Conservation (phyloP, 2,113 vertebrate genomes). For the Solea solea region DNA sequence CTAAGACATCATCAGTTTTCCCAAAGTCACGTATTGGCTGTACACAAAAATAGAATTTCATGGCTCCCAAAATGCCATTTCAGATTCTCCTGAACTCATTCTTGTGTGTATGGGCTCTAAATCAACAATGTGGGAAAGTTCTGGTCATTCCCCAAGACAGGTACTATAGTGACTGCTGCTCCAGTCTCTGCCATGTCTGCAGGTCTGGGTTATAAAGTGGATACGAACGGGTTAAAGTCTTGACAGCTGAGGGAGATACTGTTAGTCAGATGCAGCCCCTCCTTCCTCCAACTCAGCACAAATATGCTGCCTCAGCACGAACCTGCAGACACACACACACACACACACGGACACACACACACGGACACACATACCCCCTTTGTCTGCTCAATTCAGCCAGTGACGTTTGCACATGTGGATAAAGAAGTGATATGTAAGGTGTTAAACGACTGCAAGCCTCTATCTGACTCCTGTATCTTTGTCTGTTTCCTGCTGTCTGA, state of each 20-base stretch:
- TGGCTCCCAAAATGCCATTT: too few species aligned
- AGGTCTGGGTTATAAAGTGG: conserved; percentile 5
- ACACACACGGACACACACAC: conserved; percentile 17
- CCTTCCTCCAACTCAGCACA: conserved; percentile 51
- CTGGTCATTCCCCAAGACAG: too few species aligned
- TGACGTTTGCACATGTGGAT: conserved; percentile 7
- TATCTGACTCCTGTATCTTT: conserved; percentile 34
- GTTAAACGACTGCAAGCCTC: background rate
- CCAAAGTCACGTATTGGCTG: too few species aligned
- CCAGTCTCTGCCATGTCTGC: background rate
- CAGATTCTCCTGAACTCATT: background rate
- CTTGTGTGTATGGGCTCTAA: too few species aligned
- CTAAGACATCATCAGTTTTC: too few species aligned
- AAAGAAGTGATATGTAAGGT: background rate
- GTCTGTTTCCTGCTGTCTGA: conserved; percentile 37
- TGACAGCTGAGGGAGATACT: conserved; percentile 58
- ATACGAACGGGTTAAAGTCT: conserved; percentile 56
- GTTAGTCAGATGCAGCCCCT: conserved; percentile 52
- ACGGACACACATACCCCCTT: conserved; percentile 19
- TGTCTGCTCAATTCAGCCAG: background rate
- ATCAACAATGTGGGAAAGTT: background rate
- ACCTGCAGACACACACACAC: conserved; percentile 53
- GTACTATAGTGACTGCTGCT: background rate
- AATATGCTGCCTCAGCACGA: conserved; percentile 69
- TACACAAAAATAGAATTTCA: too few species aligned